Conservation (phyloP, 1,140 invertebrate genomes). For the Dendroctonus valens region DNA sequence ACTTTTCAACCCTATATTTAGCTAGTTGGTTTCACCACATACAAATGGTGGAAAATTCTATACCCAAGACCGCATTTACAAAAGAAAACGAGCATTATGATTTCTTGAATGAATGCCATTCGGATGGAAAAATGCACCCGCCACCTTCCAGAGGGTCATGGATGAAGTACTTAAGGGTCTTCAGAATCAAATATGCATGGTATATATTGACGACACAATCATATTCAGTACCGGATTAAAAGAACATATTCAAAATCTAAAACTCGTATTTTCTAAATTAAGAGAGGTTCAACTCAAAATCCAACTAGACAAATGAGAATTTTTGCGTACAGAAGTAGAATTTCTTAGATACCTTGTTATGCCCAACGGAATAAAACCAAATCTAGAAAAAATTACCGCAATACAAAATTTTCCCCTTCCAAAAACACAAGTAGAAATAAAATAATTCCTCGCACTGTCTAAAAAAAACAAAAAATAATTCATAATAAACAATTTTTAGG, state of each 20-base stretch:
- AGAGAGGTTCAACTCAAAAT: slow-evolving; percentile 19
- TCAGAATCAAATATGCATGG: slow-evolving; percentile 42
- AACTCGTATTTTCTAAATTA: slow-evolving; percentile 25
- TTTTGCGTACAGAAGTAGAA: slow-evolving; percentile 48
- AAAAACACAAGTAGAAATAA: slow-evolving; percentile 31
- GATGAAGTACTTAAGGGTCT: slow-evolving; percentile 33
- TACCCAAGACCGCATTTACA: slow-evolving; percentile 51
- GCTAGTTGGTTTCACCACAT: slow-evolving; percentile 43
- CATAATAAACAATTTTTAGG: slow-evolving; percentile 5
- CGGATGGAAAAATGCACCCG: slow-evolving; percentile 48
- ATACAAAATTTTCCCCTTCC: slow-evolving; percentile 27
- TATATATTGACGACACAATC: slow-evolving; percentile 48
- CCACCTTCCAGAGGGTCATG: slow-evolving; percentile 52
- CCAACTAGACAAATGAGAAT: slow-evolving; percentile 37
- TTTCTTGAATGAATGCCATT: slow-evolving; percentile 45
- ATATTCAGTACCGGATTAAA: slow-evolving; percentile 28
- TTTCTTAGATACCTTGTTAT: slow-evolving; percentile 44
- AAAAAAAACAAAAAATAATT: no score
- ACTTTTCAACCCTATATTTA: slow-evolving; percentile 49
- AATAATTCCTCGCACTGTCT: slow-evolving; percentile 15
- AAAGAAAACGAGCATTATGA: slow-evolving; percentile 43
- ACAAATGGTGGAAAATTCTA: slow-evolving; percentile 44
- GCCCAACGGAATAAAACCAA: slow-evolving; percentile 35
- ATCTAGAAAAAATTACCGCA: slow-evolving; percentile 28
- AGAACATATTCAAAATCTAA: slow-evolving; percentile 27